Conservation (phyloP, 2,113 vertebrate genomes). For the Corythornis madagascariensis region DNA sequence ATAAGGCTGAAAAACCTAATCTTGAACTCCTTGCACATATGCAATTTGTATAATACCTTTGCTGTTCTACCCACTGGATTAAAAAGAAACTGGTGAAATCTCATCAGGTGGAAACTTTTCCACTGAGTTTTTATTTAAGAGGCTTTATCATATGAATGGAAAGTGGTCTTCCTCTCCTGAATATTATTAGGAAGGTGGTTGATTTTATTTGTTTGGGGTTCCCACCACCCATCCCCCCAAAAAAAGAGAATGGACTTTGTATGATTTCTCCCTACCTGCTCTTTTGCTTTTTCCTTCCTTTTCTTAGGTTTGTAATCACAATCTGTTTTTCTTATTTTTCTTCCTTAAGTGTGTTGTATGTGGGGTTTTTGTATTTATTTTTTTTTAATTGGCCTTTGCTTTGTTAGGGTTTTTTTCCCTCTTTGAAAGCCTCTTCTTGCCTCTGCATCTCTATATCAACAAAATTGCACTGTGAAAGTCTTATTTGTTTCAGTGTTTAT, state of each 20-base stretch:
- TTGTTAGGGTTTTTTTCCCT: background rate
- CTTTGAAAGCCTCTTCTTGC: background rate
- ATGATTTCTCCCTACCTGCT: background rate
- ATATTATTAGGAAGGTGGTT: background rate
- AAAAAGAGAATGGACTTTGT: background rate
- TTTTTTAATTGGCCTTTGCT: background rate
- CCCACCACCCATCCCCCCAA: background rate
- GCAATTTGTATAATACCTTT: background rate
- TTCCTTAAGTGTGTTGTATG: background rate
- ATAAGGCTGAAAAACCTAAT: background rate
- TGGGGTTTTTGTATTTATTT: fast-evolving
- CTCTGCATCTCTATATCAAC: background rate
- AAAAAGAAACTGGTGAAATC: background rate
- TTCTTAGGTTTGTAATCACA: background rate
- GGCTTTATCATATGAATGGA: background rate
- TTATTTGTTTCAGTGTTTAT: background rate
- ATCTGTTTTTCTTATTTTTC: background rate
- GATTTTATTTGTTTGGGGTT: background rate
- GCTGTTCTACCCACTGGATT: background rate
- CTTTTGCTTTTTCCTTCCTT: fast-evolving
- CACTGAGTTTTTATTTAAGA: background rate
- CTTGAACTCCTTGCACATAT: background rate
- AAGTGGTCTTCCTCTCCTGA: background rate
- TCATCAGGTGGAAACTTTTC: background rate
- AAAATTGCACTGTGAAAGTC: background rate